Evolutionary conservation across 2,113 vertebrate genomes (phyloP).

Genomic region (Ailuropoda melanoleuca): DNA sequence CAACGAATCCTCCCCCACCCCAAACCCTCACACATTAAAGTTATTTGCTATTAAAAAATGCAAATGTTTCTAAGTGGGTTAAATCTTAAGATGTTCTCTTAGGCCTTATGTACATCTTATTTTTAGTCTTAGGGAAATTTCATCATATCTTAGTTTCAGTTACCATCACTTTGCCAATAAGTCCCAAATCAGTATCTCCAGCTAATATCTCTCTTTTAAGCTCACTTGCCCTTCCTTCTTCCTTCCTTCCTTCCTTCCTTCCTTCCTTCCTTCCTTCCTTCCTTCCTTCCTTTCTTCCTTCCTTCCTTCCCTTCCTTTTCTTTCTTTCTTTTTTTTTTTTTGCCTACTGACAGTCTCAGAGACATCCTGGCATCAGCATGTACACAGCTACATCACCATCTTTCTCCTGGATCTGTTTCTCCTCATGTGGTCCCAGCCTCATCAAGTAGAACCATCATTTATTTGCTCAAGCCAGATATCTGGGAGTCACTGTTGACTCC

Average conservation of each 20-base stretch:
- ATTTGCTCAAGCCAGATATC: background rate
- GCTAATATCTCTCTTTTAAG: background rate
- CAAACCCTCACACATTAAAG: background rate
- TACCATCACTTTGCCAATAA: background rate
- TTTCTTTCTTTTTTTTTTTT: no score
- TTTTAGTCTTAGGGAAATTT: background rate
- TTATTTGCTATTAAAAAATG: background rate
- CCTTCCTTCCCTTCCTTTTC: no score
- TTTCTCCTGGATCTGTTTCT: background rate
- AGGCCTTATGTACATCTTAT: background rate
- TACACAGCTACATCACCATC: background rate
- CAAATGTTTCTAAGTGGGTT: background rate
- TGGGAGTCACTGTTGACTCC: background rate
- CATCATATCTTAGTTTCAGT: background rate
- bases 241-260: no score
- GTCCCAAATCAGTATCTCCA: background rate
- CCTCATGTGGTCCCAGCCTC: no score
- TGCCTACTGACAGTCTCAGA: background rate
- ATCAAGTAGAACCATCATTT: background rate
- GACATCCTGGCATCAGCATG: accelerated
- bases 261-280: no score
- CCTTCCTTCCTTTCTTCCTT: no score
- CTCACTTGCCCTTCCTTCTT: no score
- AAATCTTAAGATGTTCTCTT: background rate
- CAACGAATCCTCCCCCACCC: background rate